Evolutionary conservation across 1,140 invertebrate genomes (phyloP).

Genomic region (Macrostomum lignano): DNA sequence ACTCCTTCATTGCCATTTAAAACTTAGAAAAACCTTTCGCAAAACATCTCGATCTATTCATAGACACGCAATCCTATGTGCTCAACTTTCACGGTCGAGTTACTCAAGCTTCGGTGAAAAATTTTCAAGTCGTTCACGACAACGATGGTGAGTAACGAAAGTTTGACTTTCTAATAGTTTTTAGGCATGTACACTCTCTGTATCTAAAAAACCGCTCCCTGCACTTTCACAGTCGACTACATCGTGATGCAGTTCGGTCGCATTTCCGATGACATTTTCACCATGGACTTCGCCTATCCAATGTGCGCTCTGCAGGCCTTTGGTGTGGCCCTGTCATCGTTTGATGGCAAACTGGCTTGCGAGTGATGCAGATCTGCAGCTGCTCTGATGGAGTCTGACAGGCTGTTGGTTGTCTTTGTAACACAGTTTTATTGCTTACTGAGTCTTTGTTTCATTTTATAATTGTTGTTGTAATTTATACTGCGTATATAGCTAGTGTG

Average conservation of each 20-base stretch:
- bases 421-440: too few species aligned
- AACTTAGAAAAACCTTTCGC: too few species aligned
- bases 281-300: slow-evolving; percentile 90
- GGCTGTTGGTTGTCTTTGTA: too few species aligned
- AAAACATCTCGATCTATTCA: too few species aligned
- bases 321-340: slow-evolving; percentile 48
- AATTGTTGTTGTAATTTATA: too few species aligned
- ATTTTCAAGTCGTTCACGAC: slow-evolving; percentile 95
- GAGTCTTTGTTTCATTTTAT: too few species aligned
- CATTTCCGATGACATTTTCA: slow-evolving; percentile 82
- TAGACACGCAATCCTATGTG: slow-evolving; percentile 90
- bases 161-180: background rate
- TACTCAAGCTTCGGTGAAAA: slow-evolving; percentile 97
- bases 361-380: too few species aligned
- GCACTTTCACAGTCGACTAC: slow-evolving; percentile 43
- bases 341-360: slow-evolving; percentile 6
- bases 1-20: too few species aligned
- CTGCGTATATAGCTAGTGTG: too few species aligned
- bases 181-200: too few species aligned
- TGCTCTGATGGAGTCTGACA: too few species aligned
- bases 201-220: background rate
- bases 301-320: slow-evolving; percentile 89
- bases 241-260: slow-evolving; percentile 97
- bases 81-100: slow-evolving; percentile 94
- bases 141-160: slow-evolving; percentile 31